Evolutionary conservation across 2,113 vertebrate genomes (phyloP).

Genomic region (Notechis scutatus): DNA sequence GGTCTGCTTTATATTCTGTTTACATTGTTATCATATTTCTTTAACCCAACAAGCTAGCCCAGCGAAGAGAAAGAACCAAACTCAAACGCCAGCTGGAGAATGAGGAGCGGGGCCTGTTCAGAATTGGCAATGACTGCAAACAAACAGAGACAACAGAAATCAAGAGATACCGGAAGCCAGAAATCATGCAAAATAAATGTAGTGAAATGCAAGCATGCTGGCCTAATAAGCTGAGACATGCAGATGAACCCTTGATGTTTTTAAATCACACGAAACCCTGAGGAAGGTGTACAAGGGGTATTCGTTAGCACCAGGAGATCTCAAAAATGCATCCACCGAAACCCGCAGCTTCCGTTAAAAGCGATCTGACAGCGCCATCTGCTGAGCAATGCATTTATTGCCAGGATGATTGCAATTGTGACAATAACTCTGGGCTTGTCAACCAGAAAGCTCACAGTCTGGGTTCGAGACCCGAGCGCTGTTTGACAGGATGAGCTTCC

Average conservation of each 20-base stretch:
- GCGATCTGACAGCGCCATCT: constrained; percentile 59
- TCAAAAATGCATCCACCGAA: accelerated
- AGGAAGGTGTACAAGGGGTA: not conserved
- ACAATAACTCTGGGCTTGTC: not conserved
- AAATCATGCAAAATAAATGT: not conserved
- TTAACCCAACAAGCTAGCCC: constrained; percentile 2
- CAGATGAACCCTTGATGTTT: no score
- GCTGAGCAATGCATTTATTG: constrained; percentile 48
- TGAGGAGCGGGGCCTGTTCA: not conserved
- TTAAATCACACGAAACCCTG: not conserved
- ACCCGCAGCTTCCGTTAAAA: not conserved
- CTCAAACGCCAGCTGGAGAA: accelerated
- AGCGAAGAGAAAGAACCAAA: constrained; percentile 9
- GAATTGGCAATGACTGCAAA: accelerated
- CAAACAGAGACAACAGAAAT: accelerated
- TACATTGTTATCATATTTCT: not conserved
- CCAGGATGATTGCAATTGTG: not conserved
- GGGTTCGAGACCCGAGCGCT: no score
- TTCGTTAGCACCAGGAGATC: not conserved
- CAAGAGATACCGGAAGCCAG: not conserved
- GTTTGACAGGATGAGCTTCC: no score
- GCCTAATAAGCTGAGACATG: not conserved
- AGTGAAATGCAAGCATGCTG: not conserved
- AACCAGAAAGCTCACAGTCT: not conserved
- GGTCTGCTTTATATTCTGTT: constrained; percentile 27